Conservation (phyloP, 1,140 invertebrate species). For the Pseudomyrmex sp. region DNA sequence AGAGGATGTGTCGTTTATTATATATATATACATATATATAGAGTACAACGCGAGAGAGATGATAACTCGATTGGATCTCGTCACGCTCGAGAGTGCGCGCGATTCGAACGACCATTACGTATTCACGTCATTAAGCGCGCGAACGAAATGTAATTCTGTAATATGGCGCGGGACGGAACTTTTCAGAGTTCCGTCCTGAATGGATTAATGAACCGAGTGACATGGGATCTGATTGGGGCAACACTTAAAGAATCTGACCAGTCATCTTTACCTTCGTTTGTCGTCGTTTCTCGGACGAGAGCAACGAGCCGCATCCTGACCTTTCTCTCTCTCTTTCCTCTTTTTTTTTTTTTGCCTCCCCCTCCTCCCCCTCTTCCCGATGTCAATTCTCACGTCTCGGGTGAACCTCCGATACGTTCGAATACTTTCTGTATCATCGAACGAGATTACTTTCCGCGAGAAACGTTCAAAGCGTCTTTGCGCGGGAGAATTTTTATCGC, state of each 20-base stretch:
- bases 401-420: constrained; percentile 34
- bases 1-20: not conserved
- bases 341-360: constrained; percentile 6
- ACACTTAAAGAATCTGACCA: constrained; percentile 79
- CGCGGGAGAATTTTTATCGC: too few species aligned
- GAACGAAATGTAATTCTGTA: constrained; percentile 65
- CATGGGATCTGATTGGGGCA: constrained; percentile 81
- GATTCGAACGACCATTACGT: constrained; percentile 57
- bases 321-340: constrained; percentile 57
- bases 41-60: constrained; percentile 36
- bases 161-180: constrained; percentile 63
- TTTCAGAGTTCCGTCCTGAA: constrained; percentile 64
- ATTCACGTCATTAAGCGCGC: constrained; percentile 67
- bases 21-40: not conserved
- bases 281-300: constrained; percentile 65
- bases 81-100: constrained; percentile 60
- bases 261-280: constrained; percentile 76
- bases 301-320: constrained; percentile 61
- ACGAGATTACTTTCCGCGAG: constrained; percentile 41
- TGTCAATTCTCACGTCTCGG: constrained; percentile 58
- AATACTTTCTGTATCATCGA: constrained; percentile 25
- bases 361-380: constrained; percentile 5
- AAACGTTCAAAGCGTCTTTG: not conserved
- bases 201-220: constrained; percentile 82
- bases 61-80: constrained; percentile 70